These are phyloP conservation scores for Intellagama lesueurii DNA, from an alignment of 2,797 vertebrate genomes.

Conservation along the genomic window DNA sequence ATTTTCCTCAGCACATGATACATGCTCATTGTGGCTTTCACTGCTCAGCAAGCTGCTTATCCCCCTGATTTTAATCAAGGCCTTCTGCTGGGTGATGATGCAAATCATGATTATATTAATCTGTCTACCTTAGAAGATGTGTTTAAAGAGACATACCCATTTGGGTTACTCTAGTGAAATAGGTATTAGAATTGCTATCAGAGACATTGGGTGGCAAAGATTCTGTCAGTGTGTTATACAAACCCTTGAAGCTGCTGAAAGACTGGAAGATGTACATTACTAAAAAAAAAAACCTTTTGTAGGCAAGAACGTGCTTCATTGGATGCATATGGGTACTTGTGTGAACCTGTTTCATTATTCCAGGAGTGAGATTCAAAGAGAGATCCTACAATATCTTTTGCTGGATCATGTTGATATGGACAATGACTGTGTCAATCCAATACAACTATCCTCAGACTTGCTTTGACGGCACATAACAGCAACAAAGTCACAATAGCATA, in stretches of 20 bases:
- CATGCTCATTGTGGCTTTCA: neutral
- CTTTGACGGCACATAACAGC: neutral
- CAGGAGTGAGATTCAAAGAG: neutral
- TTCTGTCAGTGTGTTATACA: neutral
- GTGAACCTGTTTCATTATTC: neutral
- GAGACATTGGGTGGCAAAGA: neutral
- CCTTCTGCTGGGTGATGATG: constrained; percentile 38
- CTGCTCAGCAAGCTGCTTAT: constrained; percentile 19
- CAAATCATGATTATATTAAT: constrained; percentile 36
- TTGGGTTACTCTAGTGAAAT: neutral
- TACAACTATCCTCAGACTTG: neutral
- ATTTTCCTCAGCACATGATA: constrained; percentile 17
- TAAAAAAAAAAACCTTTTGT: neutral
- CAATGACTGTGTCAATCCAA: neutral
- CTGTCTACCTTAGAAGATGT: constrained; percentile 1
- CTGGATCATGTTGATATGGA: neutral
- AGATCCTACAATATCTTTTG: neutral
- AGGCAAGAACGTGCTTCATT: neutral
- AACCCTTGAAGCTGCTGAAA: neutral
- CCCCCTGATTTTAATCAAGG: constrained; percentile 36
- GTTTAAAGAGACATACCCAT: constrained; percentile 1
- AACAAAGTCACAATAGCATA: neutral
- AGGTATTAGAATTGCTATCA: neutral
- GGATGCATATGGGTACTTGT: neutral
- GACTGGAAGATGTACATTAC: neutral